phyloP scores from a whole-genome alignment of 2,888 invertebrate genomes.

The Germaria angustata region DNA sequence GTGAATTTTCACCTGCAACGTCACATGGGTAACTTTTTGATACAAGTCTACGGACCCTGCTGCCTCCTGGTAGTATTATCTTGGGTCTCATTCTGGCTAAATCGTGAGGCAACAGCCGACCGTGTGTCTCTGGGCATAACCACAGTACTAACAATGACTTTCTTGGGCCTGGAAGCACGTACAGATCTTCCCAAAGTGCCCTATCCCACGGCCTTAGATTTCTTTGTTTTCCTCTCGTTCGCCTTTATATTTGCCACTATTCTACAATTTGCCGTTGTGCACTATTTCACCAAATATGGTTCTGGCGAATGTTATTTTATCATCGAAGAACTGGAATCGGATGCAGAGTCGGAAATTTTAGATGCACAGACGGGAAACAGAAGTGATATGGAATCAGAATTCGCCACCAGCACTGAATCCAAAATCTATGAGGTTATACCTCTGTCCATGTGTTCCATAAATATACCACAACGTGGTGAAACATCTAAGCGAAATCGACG shows the following conservation, averaged over 20 bases:
- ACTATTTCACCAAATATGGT: slow-evolving; percentile 91
- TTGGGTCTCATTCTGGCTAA: slow-evolving; percentile 93
- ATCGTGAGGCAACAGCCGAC: slow-evolving; percentile 90
- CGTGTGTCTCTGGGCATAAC: slow-evolving; percentile 90
- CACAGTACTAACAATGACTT: slow-evolving; percentile 92
- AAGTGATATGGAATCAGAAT: slow-evolving; percentile 73
- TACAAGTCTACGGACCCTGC: slow-evolving; percentile 93
- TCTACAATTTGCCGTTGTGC: slow-evolving; percentile 91
- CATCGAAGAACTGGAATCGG: slow-evolving; percentile 82
- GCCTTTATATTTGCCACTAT: slow-evolving; percentile 90
- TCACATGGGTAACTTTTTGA: slow-evolving; percentile 92
- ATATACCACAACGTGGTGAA: slow-evolving; percentile 74
- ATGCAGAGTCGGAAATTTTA: slow-evolving; percentile 82
- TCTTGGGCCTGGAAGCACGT: slow-evolving; percentile 88
- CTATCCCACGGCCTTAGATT: slow-evolving; percentile 92
- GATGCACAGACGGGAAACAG: slow-evolving; percentile 23
- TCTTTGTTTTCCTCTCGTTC: slow-evolving; percentile 90
- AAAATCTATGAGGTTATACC: slow-evolving; percentile 84
- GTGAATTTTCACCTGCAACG: slow-evolving; percentile 89
- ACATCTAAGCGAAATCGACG: slow-evolving; percentile 81
- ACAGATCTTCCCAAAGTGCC: slow-evolving; percentile 91
- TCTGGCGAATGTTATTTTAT: slow-evolving; percentile 89
- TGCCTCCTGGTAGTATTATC: slow-evolving; percentile 90
- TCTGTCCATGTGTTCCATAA: slow-evolving; percentile 82
- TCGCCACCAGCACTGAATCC: slow-evolving; percentile 76